A percentile compares a stretch with the other conserved stretches of the same genome.
Conservation (phyloP, 2,113 vertebrate species). For the Catharus minimus region DNA sequence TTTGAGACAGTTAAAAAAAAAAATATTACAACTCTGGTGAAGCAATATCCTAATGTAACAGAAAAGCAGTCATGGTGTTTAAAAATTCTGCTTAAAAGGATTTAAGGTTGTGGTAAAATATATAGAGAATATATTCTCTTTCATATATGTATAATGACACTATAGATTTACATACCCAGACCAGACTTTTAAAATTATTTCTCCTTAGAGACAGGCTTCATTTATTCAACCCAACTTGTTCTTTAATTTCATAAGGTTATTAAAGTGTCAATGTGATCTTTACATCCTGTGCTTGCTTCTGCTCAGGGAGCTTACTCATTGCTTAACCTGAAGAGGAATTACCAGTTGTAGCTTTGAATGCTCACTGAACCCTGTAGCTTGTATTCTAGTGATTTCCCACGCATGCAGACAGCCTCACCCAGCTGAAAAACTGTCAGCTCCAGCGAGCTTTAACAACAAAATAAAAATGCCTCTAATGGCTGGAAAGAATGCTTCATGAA, state of each 20-base stretch:
- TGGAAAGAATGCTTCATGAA: slow-evolving; percentile 49
- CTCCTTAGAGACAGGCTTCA: neutral
- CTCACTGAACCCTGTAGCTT: neutral
- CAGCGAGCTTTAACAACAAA: neutral
- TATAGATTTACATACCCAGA: neutral
- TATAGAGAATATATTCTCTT: neutral
- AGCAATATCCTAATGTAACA: neutral
- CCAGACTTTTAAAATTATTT: neutral
- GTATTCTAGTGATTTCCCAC: neutral
- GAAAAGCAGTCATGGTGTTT: neutral
- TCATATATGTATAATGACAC: neutral
- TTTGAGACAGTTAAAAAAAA: neutral
- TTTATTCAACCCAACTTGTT: neutral
- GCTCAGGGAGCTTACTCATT: neutral
- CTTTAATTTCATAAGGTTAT: neutral
- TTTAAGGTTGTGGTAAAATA: neutral
- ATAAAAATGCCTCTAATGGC: slow-evolving; percentile 1
- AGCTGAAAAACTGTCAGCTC: neutral
- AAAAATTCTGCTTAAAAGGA: neutral
- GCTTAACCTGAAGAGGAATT: neutral
- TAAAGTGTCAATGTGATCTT: neutral
- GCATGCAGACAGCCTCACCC: neutral
- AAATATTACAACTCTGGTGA: neutral
- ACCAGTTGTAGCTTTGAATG: neutral
- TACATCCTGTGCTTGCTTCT: neutral